phyloP scores from a whole-genome alignment of 2,888 invertebrate species.

The Volucella zonaria region DNA sequence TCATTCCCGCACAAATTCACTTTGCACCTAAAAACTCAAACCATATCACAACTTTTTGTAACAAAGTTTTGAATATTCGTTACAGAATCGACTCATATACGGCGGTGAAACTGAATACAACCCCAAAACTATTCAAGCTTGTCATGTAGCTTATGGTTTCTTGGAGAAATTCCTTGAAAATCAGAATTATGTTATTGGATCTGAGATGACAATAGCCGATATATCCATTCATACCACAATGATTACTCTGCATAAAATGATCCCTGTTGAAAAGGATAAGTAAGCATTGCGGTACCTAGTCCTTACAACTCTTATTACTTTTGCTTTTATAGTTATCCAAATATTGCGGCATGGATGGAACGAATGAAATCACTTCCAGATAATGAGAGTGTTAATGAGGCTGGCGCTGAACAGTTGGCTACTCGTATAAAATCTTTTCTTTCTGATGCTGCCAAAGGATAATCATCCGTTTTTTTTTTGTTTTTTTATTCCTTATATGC shows the following conservation, averaged over 20 bases:
- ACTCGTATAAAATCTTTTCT: slow-evolving; percentile 77
- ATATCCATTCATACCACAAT: slow-evolving; percentile 82
- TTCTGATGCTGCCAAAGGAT: slow-evolving; percentile 74
- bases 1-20: too few species aligned
- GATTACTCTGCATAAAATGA: slow-evolving; percentile 80
- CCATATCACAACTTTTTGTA: too few species aligned
- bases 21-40: too few species aligned
- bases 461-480: too few species aligned
- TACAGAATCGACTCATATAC: slow-evolving; percentile 80
- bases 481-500: too few species aligned
- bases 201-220: slow-evolving; percentile 83
- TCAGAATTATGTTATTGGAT: slow-evolving; percentile 77
- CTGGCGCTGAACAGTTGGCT: slow-evolving; percentile 78
- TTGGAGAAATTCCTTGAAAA: slow-evolving; percentile 80
- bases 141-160: slow-evolving; percentile 79
- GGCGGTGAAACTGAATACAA: slow-evolving; percentile 77
- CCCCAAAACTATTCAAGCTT: slow-evolving; percentile 77
- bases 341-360: slow-evolving; percentile 78
- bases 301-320: neutral
- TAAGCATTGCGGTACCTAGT: slow-evolving; percentile 51
- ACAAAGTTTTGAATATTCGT: neutral
- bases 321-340: slow-evolving; percentile 76
- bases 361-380: slow-evolving; percentile 79
- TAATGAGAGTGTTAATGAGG: slow-evolving; percentile 79
- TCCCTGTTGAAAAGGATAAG: slow-evolving; percentile 78